These are phyloP conservation scores for Gryllus longicercus DNA, from an alignment of 2,888 invertebrate species.

Conservation along the genomic window DNA sequence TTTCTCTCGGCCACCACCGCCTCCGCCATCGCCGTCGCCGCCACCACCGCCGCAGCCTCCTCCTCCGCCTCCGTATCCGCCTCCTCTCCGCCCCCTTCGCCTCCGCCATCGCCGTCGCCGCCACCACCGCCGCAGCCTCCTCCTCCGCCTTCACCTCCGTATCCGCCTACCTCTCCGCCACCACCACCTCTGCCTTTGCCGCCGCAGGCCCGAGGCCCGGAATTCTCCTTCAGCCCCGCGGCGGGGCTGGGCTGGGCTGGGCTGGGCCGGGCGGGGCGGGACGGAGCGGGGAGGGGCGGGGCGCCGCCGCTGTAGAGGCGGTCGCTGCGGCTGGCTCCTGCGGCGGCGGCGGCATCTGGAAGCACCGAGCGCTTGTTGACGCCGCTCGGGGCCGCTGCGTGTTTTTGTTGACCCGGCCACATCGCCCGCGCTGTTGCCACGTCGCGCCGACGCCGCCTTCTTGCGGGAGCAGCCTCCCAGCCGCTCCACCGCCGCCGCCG, in stretches of 20 bases:
- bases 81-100: no score
- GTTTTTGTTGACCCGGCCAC: slow-evolving; percentile 4
- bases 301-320: background rate
- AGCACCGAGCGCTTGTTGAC: slow-evolving; percentile 6
- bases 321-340: background rate
- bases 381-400: background rate
- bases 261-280: background rate
- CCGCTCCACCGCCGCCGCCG: background rate
- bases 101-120: no score
- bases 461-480: background rate
- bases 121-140: no score
- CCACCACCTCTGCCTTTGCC: no score
- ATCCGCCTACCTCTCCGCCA: no score
- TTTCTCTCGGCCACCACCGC: no score
- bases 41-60: no score
- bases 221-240: background rate
- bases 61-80: no score
- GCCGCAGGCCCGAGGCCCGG: background rate
- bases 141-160: no score
- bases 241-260: background rate
- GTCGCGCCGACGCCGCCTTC: background rate
- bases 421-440: background rate
- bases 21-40: no score
- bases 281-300: background rate
- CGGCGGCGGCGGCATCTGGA: background rate